phyloP scores from a whole-genome alignment of 2,113 vertebrate genomes.

The Melospiza georgiana region DNA sequence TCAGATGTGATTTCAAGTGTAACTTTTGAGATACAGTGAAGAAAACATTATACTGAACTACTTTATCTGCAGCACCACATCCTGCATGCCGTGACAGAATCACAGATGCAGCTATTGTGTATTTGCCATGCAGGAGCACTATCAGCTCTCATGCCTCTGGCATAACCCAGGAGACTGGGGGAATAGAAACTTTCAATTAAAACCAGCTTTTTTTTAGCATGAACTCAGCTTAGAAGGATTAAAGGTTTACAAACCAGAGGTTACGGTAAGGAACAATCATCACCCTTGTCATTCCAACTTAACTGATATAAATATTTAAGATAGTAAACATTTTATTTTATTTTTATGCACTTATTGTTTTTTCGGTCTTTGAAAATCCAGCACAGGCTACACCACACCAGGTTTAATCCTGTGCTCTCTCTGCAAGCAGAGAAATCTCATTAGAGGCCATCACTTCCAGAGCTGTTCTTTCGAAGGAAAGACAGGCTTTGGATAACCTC shows the following conservation, averaged over 20 bases:
- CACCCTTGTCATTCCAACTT: neutral
- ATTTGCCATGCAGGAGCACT: neutral
- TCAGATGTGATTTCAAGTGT: conserved; percentile 40
- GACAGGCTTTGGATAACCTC: neutral
- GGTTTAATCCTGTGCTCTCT: neutral
- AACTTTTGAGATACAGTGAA: neutral
- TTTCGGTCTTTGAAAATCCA: neutral
- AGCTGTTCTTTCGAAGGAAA: neutral
- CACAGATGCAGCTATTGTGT: neutral
- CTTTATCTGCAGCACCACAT: conserved; percentile 5
- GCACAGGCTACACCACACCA: neutral
- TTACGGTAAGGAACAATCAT: neutral
- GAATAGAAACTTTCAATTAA: neutral
- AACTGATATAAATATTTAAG: neutral
- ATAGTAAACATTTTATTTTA: neutral
- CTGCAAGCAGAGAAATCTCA: neutral
- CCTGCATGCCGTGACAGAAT: neutral
- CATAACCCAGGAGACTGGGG: neutral
- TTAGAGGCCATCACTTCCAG: neutral
- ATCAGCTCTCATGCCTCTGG: neutral
- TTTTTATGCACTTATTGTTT: neutral
- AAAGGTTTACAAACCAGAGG: neutral
- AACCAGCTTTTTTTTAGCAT: neutral
- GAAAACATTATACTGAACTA: neutral
- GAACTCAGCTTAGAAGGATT: neutral